Conservation (phyloP, 2,113 vertebrate species). For the Cacatua alba region DNA sequence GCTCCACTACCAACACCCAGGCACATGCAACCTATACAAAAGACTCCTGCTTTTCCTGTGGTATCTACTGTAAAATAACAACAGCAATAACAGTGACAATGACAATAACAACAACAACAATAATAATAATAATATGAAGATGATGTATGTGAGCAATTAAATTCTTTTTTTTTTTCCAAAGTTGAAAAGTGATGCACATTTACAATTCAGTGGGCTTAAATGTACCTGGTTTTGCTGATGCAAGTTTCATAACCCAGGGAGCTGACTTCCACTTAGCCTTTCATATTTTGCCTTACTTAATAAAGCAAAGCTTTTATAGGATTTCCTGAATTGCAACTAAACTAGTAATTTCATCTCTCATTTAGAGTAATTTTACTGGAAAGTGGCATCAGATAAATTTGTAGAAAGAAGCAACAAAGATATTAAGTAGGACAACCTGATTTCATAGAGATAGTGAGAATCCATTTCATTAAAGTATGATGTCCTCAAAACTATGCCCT, state of each 20-base stretch:
- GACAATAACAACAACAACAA: too few relatives aligned
- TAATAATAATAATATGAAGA: background rate
- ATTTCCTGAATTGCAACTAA: background rate
- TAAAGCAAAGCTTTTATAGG: background rate
- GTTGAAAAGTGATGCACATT: background rate
- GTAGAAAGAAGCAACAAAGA: background rate
- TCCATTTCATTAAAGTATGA: accelerated
- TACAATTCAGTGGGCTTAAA: background rate
- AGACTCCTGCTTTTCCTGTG: background rate
- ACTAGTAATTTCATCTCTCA: background rate
- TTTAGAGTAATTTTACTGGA: background rate
- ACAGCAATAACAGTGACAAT: background rate
- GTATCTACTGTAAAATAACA: background rate
- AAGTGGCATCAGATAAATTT: background rate
- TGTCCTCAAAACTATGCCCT: background rate
- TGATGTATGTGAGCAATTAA: background rate
- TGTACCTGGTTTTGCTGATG: background rate
- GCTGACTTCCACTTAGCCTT: background rate
- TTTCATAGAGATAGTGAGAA: background rate
- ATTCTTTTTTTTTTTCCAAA: background rate
- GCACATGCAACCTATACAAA: accelerated
- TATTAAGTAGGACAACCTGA: background rate
- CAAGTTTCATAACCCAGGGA: background rate
- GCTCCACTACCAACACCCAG: background rate
- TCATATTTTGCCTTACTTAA: background rate